Conservation (phyloP, 2,888 invertebrate genomes). For the Eupithecia subfuscata region DNA sequence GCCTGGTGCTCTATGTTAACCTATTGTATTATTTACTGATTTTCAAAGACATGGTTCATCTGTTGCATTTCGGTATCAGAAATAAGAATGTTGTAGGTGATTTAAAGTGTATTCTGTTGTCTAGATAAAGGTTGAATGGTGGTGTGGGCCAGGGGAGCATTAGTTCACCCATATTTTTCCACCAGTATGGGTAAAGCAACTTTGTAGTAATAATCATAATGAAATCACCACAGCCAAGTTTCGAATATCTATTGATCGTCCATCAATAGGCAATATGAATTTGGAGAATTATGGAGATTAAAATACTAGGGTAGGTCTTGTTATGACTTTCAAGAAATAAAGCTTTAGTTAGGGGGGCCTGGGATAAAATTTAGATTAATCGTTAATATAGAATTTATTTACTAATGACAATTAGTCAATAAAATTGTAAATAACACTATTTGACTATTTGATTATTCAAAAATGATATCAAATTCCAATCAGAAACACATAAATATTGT, state of each 20-base stretch:
- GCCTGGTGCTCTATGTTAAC: too few species aligned
- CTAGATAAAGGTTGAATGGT: neutral
- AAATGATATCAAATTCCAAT: conserved; percentile 20
- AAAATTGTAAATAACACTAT: neutral
- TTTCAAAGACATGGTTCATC: neutral
- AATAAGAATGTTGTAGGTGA: neutral
- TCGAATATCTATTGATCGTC: neutral
- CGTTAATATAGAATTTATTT: too few species aligned
- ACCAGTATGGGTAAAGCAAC: neutral
- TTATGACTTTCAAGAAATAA: neutral
- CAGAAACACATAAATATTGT: conserved; percentile 13
- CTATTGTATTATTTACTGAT: neutral
- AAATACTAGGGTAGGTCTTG: neutral
- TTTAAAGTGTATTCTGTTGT: neutral
- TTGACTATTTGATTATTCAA: neutral
- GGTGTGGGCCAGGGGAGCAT: neutral
- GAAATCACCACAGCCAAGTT: neutral
- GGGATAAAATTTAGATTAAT: neutral
- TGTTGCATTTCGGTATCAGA: neutral
- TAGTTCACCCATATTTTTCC: neutral
- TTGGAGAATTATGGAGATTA: neutral
- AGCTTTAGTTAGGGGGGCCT: neutral
- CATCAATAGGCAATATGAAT: too few species aligned
- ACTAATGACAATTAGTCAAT: too few species aligned
- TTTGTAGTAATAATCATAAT: neutral